These are phyloP conservation scores for Oscheius myriophilus DNA, from an alignment of 2,888 invertebrate genomes.

Conservation along the genomic window DNA sequence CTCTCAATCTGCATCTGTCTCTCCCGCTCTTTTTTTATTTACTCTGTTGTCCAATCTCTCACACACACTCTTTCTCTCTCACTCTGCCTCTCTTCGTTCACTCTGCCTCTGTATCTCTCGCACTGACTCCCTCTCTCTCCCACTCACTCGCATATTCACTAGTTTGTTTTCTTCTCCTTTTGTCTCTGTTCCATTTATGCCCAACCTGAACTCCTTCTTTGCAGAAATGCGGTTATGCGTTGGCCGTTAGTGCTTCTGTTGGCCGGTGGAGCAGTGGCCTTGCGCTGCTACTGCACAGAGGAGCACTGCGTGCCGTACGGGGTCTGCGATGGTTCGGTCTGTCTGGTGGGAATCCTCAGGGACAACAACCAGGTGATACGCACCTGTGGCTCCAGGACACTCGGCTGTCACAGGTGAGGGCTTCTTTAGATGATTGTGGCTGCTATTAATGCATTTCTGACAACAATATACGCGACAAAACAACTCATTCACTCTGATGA, in stretches of 20 bases:
- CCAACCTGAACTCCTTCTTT: neutral
- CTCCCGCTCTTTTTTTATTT: too few species aligned
- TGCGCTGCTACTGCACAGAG: constrained; percentile 60
- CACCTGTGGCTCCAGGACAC: constrained; percentile 50
- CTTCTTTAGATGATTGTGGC: neutral
- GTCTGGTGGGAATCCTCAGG: constrained; percentile 65
- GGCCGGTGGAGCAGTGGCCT: neutral
- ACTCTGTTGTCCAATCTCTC: too few species aligned
- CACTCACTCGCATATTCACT: too few species aligned
- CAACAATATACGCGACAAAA: too few species aligned
- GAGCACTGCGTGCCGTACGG: constrained; percentile 69
- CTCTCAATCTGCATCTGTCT: too few species aligned
- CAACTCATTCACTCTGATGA: too few species aligned
- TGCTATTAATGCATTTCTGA: too few species aligned
- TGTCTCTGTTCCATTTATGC: constrained; percentile 2
- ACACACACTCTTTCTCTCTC: constrained; percentile 27
- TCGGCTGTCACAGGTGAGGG: constrained; percentile 55
- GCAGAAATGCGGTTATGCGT: neutral
- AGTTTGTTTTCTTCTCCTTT: too few species aligned
- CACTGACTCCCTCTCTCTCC: too few species aligned
- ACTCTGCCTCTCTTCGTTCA: constrained; percentile 4
- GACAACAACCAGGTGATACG: constrained; percentile 58
- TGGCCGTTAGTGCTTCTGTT: neutral
- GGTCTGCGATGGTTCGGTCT: constrained; percentile 66
- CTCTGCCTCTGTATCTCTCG: too few species aligned